phyloP scores from a whole-genome alignment of 1,140 invertebrate genomes.

The Oryctes rhinoceros region DNA sequence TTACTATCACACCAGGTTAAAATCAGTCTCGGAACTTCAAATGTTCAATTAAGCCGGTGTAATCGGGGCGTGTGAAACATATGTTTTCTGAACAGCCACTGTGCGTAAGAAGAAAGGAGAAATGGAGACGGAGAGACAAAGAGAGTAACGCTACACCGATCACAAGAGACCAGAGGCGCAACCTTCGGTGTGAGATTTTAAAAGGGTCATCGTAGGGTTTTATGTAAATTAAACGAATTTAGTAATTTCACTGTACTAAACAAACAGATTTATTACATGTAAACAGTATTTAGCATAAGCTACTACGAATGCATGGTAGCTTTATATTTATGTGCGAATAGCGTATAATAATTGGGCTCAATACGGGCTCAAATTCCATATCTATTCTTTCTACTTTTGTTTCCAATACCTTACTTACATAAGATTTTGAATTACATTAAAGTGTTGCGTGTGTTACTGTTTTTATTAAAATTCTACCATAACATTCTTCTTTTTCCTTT shows the following conservation, averaged over 20 bases:
- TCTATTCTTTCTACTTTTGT: too few species aligned
- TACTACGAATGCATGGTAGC: background rate
- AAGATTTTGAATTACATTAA: too few species aligned
- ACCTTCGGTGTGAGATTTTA: background rate
- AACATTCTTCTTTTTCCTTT: too few species aligned
- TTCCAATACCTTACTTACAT: too few species aligned
- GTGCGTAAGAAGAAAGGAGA: background rate
- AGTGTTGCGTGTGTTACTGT: background rate
- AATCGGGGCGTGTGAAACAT: background rate
- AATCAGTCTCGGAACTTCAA: background rate
- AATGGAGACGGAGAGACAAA: background rate
- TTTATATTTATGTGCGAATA: too few species aligned
- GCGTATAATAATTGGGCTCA: too few species aligned
- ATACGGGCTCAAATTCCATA: too few species aligned
- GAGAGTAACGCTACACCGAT: background rate
- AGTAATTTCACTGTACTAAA: background rate
- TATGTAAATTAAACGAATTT: constrained; percentile 11
- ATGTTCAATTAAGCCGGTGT: background rate
- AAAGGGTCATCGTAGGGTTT: background rate
- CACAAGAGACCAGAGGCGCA: background rate
- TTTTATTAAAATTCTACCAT: too few species aligned
- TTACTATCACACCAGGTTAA: background rate
- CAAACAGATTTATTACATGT: constrained; percentile 9
- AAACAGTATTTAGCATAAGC: background rate
- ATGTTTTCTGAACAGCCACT: background rate